phyloP scores from a whole-genome alignment of 2,888 invertebrate species.

The Spisula solida region DNA sequence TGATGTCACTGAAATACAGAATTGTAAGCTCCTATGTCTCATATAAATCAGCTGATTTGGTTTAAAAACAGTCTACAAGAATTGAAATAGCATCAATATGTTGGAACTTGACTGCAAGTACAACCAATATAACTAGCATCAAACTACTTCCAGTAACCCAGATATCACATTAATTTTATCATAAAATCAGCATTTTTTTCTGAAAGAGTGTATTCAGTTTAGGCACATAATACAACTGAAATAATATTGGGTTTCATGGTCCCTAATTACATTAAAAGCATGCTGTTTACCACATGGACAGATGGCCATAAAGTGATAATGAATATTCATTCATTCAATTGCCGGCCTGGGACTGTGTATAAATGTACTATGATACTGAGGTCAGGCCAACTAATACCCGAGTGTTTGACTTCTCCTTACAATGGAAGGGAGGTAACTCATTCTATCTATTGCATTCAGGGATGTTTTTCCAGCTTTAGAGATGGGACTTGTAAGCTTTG shows the following conservation, averaged over 20 bases:
- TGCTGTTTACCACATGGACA: slow-evolving; percentile 12
- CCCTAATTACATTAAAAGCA: slow-evolving; percentile 15
- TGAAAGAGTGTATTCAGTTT: neutral
- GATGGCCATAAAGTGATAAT: slow-evolving; percentile 14
- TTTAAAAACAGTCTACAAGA: too few species aligned
- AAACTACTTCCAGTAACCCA: neutral
- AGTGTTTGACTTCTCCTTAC: too few species aligned
- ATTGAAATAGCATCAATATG: too few species aligned
- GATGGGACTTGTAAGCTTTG: too few species aligned
- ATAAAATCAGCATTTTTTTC: neutral
- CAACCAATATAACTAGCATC: neutral
- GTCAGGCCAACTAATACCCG: neutral
- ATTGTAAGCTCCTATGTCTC: too few species aligned
- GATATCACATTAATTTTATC: neutral
- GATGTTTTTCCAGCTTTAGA: too few species aligned
- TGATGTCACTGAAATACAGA: too few species aligned
- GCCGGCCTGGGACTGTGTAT: neutral
- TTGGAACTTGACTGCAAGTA: neutral
- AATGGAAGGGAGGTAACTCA: too few species aligned
- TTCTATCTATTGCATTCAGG: too few species aligned
- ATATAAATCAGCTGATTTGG: too few species aligned
- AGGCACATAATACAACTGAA: slow-evolving; percentile 8
- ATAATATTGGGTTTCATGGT: neutral
- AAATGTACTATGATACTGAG: neutral
- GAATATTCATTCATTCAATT: slow-evolving; percentile 16